Conservation (phyloP, 1,140 invertebrate species). For the Teleopsis dalmanni region DNA sequence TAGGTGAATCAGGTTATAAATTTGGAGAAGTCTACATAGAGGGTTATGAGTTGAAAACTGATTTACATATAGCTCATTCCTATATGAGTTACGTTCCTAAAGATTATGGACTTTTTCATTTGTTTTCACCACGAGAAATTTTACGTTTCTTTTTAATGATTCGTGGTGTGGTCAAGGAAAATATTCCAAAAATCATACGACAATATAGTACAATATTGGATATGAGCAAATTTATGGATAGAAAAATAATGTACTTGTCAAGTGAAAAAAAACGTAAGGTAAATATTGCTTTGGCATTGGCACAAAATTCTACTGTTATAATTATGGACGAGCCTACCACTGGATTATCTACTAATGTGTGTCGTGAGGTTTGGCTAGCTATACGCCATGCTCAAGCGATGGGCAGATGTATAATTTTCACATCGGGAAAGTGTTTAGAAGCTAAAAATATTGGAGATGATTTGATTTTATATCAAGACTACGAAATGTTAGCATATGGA, state of each 20-base stretch:
- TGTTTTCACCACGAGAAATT: conserved; percentile 26
- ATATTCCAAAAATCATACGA: conserved; percentile 28
- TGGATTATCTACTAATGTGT: conserved; percentile 24
- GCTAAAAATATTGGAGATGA: conserved; percentile 87
- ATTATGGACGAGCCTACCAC: conserved; percentile 31
- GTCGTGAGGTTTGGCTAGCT: conserved; percentile 34
- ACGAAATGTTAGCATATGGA: conserved; percentile 68
- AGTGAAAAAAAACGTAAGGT: conserved; percentile 26
- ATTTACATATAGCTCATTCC: conserved; percentile 20
- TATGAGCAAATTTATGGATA: conserved; percentile 31
- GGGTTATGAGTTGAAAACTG: conserved; percentile 30
- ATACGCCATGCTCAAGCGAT: conserved; percentile 26
- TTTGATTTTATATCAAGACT: conserved; percentile 81
- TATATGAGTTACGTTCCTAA: conserved; percentile 34
- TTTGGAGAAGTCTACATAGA: conserved; percentile 37
- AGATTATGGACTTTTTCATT: conserved; percentile 16
- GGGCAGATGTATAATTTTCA: conserved; percentile 74
- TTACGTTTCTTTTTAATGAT: conserved; percentile 32
- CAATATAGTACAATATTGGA: conserved; percentile 27
- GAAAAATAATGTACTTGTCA: conserved; percentile 18
- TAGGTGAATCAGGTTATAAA: conserved; percentile 28
- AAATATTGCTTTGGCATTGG: conserved; percentile 26
- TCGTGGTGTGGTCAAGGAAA: conserved; percentile 22
- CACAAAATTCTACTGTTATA: conserved; percentile 29
- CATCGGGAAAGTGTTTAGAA: conserved; percentile 96